Conservation (phyloP, 2,113 vertebrate genomes). For the Hypanus sabinus region DNA sequence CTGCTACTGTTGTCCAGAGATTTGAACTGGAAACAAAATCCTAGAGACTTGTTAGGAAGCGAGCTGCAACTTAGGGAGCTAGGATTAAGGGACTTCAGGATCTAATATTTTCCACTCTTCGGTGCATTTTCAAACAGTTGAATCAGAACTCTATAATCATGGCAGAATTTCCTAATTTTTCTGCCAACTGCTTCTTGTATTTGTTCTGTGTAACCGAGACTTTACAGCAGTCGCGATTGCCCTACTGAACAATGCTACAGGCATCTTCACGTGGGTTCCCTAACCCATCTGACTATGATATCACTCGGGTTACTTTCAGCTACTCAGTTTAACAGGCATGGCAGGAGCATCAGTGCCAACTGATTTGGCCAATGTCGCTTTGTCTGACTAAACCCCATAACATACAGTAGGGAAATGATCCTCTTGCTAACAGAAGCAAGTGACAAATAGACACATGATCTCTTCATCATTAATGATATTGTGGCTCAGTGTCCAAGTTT, state of each 20-base stretch:
- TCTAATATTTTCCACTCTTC: too few species aligned
- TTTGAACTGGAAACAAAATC: background rate
- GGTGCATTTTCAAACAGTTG: background rate
- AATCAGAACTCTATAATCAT: background rate
- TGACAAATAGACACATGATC: background rate
- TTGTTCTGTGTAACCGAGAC: background rate
- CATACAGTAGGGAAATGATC: background rate
- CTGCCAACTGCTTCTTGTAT: background rate
- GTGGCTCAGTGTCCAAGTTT: background rate
- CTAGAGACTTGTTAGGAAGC: too few species aligned
- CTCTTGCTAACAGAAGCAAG: too few species aligned
- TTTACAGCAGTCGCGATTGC: background rate
- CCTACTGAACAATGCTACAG: background rate
- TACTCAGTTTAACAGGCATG: background rate
- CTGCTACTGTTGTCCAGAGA: background rate
- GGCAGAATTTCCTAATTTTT: background rate
- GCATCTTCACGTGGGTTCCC: background rate
- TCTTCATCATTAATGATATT: background rate
- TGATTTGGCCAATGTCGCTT: background rate
- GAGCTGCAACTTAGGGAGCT: too few species aligned
- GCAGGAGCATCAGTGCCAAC: background rate
- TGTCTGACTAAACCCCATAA: background rate
- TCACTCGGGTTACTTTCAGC: background rate
- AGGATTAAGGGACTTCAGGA: too few species aligned
- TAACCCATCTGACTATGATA: background rate